Conservation (phyloP, 2,888 invertebrate species). For the Tridacna crocea region DNA sequence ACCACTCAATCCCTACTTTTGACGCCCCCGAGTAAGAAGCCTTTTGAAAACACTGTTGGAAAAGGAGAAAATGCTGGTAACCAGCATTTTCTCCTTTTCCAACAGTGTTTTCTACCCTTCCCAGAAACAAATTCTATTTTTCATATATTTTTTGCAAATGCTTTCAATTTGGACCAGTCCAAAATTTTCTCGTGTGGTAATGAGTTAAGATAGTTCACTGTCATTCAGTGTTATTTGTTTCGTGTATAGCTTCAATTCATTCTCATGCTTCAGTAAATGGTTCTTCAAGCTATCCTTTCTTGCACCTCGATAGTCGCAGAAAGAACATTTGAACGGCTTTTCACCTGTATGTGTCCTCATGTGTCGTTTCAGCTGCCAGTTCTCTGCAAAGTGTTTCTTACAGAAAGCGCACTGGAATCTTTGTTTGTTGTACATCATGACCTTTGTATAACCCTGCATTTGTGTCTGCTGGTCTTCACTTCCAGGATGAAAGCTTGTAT, state of each 20-base stretch:
- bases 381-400: not conserved
- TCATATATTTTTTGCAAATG: too few relatives aligned
- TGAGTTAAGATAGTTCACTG: not conserved
- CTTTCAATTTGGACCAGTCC: too few relatives aligned
- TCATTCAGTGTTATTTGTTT: not conserved
- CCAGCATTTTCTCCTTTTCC: too few relatives aligned
- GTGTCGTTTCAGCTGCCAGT: not conserved
- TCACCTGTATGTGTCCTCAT: not conserved
- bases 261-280: not conserved
- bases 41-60: too few relatives aligned
- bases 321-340: not conserved
- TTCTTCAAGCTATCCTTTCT: not conserved
- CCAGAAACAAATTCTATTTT: too few relatives aligned
- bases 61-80: too few relatives aligned
- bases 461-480: too few relatives aligned
- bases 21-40: too few relatives aligned
- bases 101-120: too few relatives aligned
- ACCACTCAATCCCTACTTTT: too few relatives aligned
- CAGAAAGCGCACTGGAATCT: not conserved
- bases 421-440: not conserved
- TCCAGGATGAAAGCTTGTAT: too few relatives aligned
- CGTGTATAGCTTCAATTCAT: not conserved
- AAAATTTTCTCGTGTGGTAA: not conserved
- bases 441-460: too few relatives aligned
- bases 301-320: not conserved